Conservation (phyloP, 2,113 vertebrate species). For the Lycaon pictus region DNA sequence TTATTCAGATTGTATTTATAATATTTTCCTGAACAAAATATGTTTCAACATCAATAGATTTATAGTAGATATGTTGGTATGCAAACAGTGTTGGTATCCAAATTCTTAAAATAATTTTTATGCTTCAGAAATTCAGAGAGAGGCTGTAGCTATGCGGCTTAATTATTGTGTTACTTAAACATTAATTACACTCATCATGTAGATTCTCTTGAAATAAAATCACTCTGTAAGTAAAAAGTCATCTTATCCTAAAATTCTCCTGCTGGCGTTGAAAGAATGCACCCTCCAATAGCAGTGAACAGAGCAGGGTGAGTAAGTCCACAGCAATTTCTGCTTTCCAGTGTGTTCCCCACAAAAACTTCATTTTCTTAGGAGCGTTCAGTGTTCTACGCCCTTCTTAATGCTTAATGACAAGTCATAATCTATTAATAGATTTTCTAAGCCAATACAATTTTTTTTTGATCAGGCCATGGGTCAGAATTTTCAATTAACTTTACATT, state of each 20-base stretch:
- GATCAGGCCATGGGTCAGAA: background rate
- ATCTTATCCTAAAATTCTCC: background rate
- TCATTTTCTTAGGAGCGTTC: background rate
- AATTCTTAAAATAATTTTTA: constrained; percentile 44
- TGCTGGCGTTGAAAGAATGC: background rate
- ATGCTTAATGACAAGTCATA: background rate
- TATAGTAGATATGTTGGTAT: background rate
- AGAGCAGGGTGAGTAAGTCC: background rate
- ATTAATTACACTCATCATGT: constrained; percentile 1
- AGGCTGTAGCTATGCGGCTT: background rate
- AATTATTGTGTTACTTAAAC: background rate
- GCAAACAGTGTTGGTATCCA: constrained; percentile 48
- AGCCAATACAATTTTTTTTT: background rate
- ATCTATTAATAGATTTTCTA: background rate
- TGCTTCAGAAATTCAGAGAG: background rate
- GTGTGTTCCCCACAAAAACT: background rate
- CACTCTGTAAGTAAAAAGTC: background rate
- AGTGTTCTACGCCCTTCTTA: background rate
- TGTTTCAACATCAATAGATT: background rate
- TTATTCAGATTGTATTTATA: constrained; percentile 42
- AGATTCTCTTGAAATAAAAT: background rate
- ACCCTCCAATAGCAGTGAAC: background rate
- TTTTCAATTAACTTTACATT: constrained; percentile 43
- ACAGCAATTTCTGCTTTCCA: background rate
- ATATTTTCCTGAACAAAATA: background rate